Conservation (phyloP, 2,113 vertebrate genomes). For the Taxidea taxus region DNA sequence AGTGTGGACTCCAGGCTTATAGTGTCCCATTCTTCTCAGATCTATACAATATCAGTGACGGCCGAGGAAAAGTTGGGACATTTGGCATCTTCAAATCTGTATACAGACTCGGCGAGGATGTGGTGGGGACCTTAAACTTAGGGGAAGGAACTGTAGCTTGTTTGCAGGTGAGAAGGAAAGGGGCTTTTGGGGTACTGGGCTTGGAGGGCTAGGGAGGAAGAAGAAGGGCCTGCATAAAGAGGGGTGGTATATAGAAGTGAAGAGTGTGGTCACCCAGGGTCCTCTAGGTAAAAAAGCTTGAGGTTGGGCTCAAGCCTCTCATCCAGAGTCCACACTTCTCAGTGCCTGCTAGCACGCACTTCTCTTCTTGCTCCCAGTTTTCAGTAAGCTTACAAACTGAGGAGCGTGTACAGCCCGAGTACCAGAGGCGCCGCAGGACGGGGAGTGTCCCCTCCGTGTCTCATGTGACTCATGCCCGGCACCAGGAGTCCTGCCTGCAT, state of each 20-base stretch:
- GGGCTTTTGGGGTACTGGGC: neutral
- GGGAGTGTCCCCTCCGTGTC: conserved; percentile 77
- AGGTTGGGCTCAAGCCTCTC: neutral
- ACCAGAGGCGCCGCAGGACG: conserved; percentile 89
- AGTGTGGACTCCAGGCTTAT: neutral
- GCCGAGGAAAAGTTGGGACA: conserved; percentile 94
- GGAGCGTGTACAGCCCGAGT: conserved; percentile 92
- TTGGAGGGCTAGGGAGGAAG: neutral
- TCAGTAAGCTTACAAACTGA: conserved; percentile 96
- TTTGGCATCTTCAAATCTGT: conserved; percentile 98
- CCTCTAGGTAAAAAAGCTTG: neutral
- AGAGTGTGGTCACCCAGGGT: neutral
- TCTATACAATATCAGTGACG: conserved; percentile 96
- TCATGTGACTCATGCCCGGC: conserved; percentile 91
- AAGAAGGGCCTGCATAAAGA: neutral
- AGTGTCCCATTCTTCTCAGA: conserved; percentile 80
- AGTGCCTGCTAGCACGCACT: neutral
- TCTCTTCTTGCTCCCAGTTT: conserved; percentile 83
- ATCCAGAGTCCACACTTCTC: neutral
- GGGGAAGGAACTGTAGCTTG: conserved; percentile 96
- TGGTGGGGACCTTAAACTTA: conserved; percentile 95
- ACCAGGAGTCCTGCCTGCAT: conserved; percentile 97
- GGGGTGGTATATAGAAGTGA: neutral
- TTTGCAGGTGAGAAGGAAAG: conserved; percentile 89
- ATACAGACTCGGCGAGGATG: conserved; percentile 96